Conservation (phyloP, 1,140 invertebrate genomes). For the Temnothorax longispinosus region DNA sequence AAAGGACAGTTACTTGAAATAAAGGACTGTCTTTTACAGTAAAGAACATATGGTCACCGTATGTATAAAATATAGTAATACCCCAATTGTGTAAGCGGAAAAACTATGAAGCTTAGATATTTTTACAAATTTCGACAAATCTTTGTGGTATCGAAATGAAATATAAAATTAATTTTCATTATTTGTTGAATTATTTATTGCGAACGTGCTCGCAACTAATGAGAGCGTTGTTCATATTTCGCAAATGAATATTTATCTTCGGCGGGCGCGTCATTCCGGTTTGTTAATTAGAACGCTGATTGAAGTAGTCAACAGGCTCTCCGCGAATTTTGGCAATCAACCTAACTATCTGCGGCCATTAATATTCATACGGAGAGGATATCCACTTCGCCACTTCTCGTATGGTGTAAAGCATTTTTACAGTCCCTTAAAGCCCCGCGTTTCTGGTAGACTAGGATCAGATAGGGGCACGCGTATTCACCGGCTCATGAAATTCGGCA, state of each 20-base stretch:
- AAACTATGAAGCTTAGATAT: not conserved
- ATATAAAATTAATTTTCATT: not conserved
- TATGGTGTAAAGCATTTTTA: slow-evolving; percentile 61
- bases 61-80: not conserved
- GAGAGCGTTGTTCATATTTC: slow-evolving; percentile 29
- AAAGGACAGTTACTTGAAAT: no score
- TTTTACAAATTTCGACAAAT: not conserved
- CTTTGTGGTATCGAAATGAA: not conserved
- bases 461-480: slow-evolving; percentile 68
- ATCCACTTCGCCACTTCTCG: slow-evolving; percentile 10
- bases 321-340: slow-evolving; percentile 35
- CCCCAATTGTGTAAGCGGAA: not conserved
- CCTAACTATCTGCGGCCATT: slow-evolving; percentile 33
- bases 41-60: no score
- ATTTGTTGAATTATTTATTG: slow-evolving; percentile 17
- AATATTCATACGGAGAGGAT: slow-evolving; percentile 61
- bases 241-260: slow-evolving; percentile 59
- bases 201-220: slow-evolving; percentile 25
- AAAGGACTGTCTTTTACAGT: no score
- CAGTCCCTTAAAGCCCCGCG: slow-evolving; percentile 49
- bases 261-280: slow-evolving; percentile 42
- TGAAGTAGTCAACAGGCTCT: slow-evolving; percentile 41
- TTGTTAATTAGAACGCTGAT: slow-evolving; percentile 62
- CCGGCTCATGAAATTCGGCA: slow-evolving; percentile 72
- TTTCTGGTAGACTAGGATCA: slow-evolving; percentile 38